A percentile compares a stretch with the other conserved stretches of the same genome.
phyloP scores from a whole-genome alignment of 1,140 invertebrate genomes.

The Drosophila mayri region DNA sequence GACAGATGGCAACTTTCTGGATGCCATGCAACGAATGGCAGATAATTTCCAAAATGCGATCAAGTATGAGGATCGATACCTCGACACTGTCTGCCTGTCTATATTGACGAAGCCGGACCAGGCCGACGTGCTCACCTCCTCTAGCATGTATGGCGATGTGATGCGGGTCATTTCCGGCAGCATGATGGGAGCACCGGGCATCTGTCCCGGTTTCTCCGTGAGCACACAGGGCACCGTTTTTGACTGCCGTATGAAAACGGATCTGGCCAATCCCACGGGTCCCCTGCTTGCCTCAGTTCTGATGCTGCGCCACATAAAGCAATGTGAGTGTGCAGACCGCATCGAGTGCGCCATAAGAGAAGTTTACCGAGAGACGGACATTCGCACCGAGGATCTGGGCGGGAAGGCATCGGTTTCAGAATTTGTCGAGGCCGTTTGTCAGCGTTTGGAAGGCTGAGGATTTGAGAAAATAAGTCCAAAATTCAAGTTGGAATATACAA shows the following conservation, averaged over 20 bases:
- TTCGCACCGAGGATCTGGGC: constrained; percentile 57
- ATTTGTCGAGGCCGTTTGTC: constrained; percentile 55
- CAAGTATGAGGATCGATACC: constrained; percentile 62
- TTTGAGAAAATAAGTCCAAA: background rate
- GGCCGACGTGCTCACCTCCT: constrained; percentile 55
- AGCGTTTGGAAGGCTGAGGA: background rate
- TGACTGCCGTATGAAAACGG: constrained; percentile 26
- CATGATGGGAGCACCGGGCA: constrained; percentile 48
- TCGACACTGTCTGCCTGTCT: constrained; percentile 57
- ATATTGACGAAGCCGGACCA: constrained; percentile 40
- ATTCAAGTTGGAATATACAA: background rate
- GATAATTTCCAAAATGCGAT: background rate
- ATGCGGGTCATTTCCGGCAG: constrained; percentile 43
- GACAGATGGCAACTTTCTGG: constrained; percentile 66
- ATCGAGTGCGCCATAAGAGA: constrained; percentile 36
- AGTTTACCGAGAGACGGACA: constrained; percentile 52
- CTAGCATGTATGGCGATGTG: constrained; percentile 74
- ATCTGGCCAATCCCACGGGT: constrained; percentile 64
- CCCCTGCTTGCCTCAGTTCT: constrained; percentile 44
- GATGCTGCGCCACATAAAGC: constrained; percentile 41
- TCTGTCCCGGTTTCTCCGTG: constrained; percentile 53
- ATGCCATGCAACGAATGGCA: constrained; percentile 42
- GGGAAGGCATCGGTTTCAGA: constrained; percentile 57
- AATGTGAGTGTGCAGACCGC: constrained; percentile 15
- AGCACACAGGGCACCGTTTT: constrained; percentile 39